Percentiles rank a stretch among this genome's conserved stretches.
phyloP scores from a whole-genome alignment of 1,140 invertebrate genomes.

The Ceratosolen fusciceps region DNA sequence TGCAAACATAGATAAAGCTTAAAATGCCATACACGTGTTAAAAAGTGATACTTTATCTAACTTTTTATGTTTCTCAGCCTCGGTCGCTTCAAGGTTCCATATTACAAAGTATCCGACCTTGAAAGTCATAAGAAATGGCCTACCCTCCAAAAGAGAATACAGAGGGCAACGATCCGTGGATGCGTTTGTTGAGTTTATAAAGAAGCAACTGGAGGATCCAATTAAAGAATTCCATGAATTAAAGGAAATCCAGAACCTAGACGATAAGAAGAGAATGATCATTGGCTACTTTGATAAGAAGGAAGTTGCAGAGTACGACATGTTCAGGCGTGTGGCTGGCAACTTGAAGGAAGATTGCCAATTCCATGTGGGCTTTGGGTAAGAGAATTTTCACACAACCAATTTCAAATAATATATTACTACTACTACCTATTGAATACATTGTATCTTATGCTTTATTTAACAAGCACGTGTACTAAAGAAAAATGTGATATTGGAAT shows the following conservation, averaged over 20 bases:
- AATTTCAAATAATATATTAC: neutral
- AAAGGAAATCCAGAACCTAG: slow-evolving; percentile 83
- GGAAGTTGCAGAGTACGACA: slow-evolving; percentile 84
- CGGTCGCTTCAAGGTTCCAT: slow-evolving; percentile 90
- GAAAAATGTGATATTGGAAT: slow-evolving; percentile 68
- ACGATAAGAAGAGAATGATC: slow-evolving; percentile 91
- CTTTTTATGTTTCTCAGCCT: slow-evolving; percentile 71
- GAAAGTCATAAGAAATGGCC: slow-evolving; percentile 95
- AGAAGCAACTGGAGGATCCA: slow-evolving; percentile 92
- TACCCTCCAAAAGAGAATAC: slow-evolving; percentile 95
- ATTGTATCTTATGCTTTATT: slow-evolving; percentile 56
- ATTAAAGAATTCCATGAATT: slow-evolving; percentile 84
- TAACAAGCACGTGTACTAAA: slow-evolving; percentile 68
- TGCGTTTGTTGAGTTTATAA: slow-evolving; percentile 89
- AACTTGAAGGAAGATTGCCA: slow-evolving; percentile 96
- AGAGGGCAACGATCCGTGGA: slow-evolving; percentile 86
- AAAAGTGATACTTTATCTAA: slow-evolving; percentile 1
- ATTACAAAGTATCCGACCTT: slow-evolving; percentile 99
- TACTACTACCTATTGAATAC: slow-evolving; percentile 21
- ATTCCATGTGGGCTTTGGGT: slow-evolving; percentile 95
- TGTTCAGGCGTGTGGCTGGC: slow-evolving; percentile 85
- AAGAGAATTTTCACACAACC: slow-evolving; percentile 68
- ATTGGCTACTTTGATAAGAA: slow-evolving; percentile 93
- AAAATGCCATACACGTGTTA: no score
- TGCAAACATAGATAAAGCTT: no score